Conservation (phyloP, 2,113 vertebrate genomes). For the Gasterosteus nipponicus region DNA sequence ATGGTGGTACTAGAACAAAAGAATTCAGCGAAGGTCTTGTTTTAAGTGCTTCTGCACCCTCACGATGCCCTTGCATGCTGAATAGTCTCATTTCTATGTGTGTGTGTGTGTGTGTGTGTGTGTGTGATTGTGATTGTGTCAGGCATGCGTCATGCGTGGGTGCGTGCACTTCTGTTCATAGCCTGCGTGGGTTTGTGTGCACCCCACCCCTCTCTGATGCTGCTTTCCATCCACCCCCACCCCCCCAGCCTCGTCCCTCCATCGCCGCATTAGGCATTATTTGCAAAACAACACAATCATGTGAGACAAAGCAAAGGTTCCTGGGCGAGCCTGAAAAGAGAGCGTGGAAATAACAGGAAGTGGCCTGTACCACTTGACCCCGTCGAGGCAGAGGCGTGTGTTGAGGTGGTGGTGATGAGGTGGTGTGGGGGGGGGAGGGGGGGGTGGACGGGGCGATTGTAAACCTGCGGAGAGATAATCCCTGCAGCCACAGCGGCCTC, state of each 20-base stretch:
- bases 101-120: constrained; percentile 11
- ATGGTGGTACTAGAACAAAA: constrained; percentile 61
- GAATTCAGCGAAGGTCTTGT: constrained; percentile 61
- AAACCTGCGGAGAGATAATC: constrained; percentile 77
- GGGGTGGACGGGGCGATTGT: constrained; percentile 19
- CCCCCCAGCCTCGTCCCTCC: neutral
- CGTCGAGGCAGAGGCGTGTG: constrained; percentile 30
- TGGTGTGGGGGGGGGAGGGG: constrained; percentile 21
- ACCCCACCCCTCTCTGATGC: neutral
- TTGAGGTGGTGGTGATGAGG: constrained; percentile 31
- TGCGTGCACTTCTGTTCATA: constrained; percentile 60
- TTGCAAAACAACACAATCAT: constrained; percentile 72
- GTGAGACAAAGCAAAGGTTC: constrained; percentile 65
- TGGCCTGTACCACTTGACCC: constrained; percentile 83
- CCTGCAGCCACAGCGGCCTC: constrained; percentile 64
- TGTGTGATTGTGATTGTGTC: constrained; percentile 47
- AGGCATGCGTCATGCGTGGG: constrained; percentile 70
- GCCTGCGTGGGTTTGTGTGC: constrained; percentile 66
- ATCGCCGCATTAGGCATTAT: constrained; percentile 60
- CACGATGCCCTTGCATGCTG: constrained; percentile 46
- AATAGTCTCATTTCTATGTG: constrained; percentile 17
- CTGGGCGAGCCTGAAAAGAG: constrained; percentile 54
- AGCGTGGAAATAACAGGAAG: constrained; percentile 74
- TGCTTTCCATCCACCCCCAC: neutral
- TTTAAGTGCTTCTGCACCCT: constrained; percentile 60